Percentiles rank a stretch among this genome's conserved stretches.
Conservation (phyloP, 2,113 vertebrate genomes). For the Takifugu bimaculatus region DNA sequence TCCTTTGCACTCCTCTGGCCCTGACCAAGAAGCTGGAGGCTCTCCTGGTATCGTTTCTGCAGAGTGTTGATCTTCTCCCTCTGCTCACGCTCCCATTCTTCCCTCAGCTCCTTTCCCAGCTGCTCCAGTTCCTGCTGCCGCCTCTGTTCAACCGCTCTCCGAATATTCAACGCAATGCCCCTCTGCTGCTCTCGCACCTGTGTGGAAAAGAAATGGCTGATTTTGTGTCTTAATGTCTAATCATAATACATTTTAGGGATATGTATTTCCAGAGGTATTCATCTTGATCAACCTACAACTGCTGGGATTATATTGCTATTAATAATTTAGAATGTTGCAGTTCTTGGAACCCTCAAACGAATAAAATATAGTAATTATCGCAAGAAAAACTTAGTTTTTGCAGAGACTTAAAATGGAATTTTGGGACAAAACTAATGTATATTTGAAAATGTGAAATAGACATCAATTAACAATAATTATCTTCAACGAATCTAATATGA, state of each 20-base stretch:
- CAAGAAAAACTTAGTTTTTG: neutral
- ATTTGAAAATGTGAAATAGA: too few relatives aligned
- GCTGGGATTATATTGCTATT: neutral
- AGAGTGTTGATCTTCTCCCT: slow-evolving; percentile 77
- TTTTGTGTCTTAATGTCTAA: too few relatives aligned
- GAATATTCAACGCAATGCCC: slow-evolving; percentile 81
- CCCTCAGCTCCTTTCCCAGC: slow-evolving; percentile 76
- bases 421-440: too few relatives aligned
- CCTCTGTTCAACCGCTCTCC: slow-evolving; percentile 81
- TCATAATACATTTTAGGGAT: neutral
- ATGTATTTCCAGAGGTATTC: neutral
- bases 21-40: slow-evolving; percentile 79
- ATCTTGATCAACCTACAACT: neutral
- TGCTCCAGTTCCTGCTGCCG: slow-evolving; percentile 75
- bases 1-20: slow-evolving; percentile 85
- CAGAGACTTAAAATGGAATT: too few relatives aligned
- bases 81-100: slow-evolving; percentile 82
- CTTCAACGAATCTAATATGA: neutral
- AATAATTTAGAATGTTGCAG: neutral
- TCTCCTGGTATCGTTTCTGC: slow-evolving; percentile 81
- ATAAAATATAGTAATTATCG: too few relatives aligned
- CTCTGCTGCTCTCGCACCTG: slow-evolving; percentile 94
- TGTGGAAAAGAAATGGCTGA: neutral
- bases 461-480: too few relatives aligned
- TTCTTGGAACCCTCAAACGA: neutral